phyloP scores from a whole-genome alignment of 2,113 vertebrate species.

The Numenius arquata region DNA sequence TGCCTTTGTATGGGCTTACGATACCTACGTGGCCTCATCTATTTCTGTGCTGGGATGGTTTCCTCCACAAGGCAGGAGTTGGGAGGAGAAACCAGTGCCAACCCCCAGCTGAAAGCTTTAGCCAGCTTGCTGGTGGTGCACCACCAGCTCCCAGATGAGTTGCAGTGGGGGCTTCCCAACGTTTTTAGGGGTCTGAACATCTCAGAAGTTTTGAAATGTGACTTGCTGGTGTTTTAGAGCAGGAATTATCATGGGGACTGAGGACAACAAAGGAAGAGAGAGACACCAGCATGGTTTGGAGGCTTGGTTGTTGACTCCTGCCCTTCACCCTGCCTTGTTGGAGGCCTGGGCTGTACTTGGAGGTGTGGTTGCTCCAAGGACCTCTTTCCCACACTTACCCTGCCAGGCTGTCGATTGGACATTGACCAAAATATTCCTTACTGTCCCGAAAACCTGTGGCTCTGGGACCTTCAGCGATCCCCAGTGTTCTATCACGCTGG shows the following conservation, averaged over 20 bases:
- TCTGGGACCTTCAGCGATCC: neutral
- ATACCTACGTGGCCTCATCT: slow-evolving; percentile 19
- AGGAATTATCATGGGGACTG: neutral
- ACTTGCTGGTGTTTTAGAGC: neutral
- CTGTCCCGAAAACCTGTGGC: neutral
- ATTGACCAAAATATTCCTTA: neutral
- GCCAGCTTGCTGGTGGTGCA: neutral
- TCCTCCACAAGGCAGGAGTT: neutral
- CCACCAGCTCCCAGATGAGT: neutral
- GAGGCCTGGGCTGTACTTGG: neutral
- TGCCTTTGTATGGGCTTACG: slow-evolving; percentile 12
- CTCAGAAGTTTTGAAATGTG: neutral
- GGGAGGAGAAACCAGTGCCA: neutral
- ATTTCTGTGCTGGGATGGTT: neutral
- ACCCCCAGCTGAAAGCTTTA: neutral
- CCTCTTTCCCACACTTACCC: neutral
- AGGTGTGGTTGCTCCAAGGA: neutral
- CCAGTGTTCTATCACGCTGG: neutral
- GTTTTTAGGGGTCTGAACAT: neutral
- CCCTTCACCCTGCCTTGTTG: neutral
- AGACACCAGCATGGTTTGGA: neutral
- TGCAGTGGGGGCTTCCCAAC: fast-evolving
- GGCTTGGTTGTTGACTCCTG: neutral
- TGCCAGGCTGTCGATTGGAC: neutral
- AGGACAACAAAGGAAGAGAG: neutral